phyloP scores from a whole-genome alignment of 2,888 invertebrate genomes.

The Dinocampus coccinellae region DNA sequence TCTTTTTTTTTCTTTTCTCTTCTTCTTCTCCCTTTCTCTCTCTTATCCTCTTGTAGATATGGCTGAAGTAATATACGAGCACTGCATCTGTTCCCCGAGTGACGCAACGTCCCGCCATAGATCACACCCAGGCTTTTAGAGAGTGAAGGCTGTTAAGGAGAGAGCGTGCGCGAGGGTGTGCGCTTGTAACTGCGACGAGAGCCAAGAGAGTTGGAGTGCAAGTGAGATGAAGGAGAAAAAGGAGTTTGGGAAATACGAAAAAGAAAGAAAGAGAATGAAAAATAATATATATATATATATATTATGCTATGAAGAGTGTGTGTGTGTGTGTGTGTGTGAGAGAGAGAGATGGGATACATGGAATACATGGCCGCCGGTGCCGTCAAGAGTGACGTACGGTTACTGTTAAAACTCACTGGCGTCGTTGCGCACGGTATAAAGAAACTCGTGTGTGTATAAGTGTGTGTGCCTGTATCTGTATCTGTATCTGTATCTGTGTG shows the following conservation, averaged over 20 bases:
- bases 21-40: constrained; percentile 34
- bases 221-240: constrained; percentile 44
- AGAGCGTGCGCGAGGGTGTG: constrained; percentile 64
- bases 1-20: no score
- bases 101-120: constrained; percentile 79
- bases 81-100: constrained; percentile 71
- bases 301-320: neutral
- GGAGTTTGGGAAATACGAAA: constrained; percentile 33
- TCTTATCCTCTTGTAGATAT: constrained; percentile 59
- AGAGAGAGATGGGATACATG: constrained; percentile 35
- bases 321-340: constrained; percentile 37
- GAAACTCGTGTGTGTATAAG: constrained; percentile 51
- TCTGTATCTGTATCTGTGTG: no score
- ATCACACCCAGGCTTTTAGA: constrained; percentile 75
- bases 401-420: constrained; percentile 63
- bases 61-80: constrained; percentile 68
- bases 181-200: constrained; percentile 54
- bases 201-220: constrained; percentile 45
- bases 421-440: constrained; percentile 44
- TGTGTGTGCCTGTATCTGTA: no score
- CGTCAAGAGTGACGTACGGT: constrained; percentile 65
- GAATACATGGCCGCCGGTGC: constrained; percentile 43
- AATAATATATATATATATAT: no score
- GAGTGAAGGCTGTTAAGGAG: constrained; percentile 73
- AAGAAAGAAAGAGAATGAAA: constrained; percentile 24